Evolutionary conservation across 1,140 invertebrate genomes (phyloP), one percentile per base, ranked within the genome.

Genomic region (Mizuhopecten yessoensis): DNA sequence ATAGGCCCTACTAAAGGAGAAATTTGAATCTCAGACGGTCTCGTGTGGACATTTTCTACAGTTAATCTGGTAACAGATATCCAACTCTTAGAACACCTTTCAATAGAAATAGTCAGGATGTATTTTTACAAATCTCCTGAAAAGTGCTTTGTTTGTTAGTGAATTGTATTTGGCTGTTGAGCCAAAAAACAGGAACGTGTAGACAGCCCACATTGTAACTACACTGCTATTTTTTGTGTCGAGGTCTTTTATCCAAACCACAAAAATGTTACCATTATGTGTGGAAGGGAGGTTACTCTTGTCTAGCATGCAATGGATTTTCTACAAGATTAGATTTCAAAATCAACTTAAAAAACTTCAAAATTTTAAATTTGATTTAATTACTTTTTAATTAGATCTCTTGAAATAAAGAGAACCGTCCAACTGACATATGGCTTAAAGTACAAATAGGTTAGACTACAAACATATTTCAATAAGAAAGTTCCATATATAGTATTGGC

Each of bases 221-320:
- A 5, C 9, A 2, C 57, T 29, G 17, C n/a, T 29, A 3, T 5
- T 17, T 75, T n/a, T 75, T 75, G 23, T 29, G 1, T 75, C 0
- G 20, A 57, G 20, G 7, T 11, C 7, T 20, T 3, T 3, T 20
- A 17, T 75, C 57, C 29, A 5, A 75, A 75, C 57, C 57, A 29
- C 57, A 75, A 75, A 75, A 75, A 75, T 75, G 57, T 75, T 75
- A n/a, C 57, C n/a, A 75, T 75, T 75, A 75, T 75, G 57, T 75
- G 29, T 29, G 23, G 57, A 75, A 75, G 57, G 57, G 57, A 75
- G 23, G n/a, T n/a, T 29, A 75, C 57, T 75, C 57, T 29, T n/a
- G 23, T 75, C 57, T 3, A 29, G 29, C 57, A 75, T 75, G 57
- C 57, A 75, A 75, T 75, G 57, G 2, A 29, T 7, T n/a, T 75